Percentiles rank a stretch among this genome's conserved stretches.
Conservation (phyloP, 2,113 vertebrate genomes). For the Megatriorchis doriae region DNA sequence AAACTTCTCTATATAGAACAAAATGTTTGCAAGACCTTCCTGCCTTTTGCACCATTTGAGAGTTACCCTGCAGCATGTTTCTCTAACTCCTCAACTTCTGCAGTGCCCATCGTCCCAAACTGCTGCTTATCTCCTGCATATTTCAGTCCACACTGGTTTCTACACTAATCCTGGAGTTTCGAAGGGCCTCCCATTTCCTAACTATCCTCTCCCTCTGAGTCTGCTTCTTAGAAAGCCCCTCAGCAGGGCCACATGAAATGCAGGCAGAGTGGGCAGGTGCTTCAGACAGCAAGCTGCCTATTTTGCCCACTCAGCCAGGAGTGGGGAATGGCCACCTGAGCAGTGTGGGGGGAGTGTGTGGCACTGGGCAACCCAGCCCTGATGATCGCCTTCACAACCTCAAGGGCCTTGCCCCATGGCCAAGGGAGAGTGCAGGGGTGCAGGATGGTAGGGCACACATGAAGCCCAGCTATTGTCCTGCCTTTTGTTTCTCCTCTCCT, state of each 20-base stretch:
- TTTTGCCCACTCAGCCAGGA: background rate
- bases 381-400: background rate
- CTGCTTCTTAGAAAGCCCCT: background rate
- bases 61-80: background rate
- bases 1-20: no score
- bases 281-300: background rate
- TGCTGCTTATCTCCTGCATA: background rate
- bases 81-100: background rate
- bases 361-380: background rate
- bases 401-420: background rate
- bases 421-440: background rate
- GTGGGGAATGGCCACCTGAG: accelerated
- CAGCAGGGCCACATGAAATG: background rate
- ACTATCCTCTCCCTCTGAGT: background rate
- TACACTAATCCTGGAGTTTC: background rate
- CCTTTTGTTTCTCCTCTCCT: background rate
- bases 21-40: background rate
- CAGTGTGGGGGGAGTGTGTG: accelerated
- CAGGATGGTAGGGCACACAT: accelerated
- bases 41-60: background rate
- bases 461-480: background rate
- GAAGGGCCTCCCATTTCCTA: background rate
- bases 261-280: background rate
- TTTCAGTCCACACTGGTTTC: background rate
- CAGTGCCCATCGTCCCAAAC: background rate